A percentile compares a stretch with the other conserved stretches of the same genome.
phyloP scores from a whole-genome alignment of 2,113 vertebrate species.

The Sander lucioperca region DNA sequence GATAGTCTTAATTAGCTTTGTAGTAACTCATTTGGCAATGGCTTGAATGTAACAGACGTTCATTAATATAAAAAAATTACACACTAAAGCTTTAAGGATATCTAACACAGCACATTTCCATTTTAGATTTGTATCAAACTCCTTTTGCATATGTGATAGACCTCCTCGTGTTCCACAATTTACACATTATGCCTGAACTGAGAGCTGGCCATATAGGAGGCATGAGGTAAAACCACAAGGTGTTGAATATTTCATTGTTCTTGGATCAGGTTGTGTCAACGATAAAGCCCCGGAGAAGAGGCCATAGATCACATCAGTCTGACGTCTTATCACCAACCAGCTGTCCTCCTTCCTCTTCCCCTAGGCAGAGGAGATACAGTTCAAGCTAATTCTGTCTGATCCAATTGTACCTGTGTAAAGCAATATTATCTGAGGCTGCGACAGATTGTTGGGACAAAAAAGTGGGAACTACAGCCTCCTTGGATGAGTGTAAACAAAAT shows the following conservation, averaged over 20 bases:
- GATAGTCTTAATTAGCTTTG: too few species aligned
- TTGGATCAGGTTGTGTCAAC: conserved; percentile 64
- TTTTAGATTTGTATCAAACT: background rate
- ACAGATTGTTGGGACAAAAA: conserved; percentile 10
- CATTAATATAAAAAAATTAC: too few species aligned
- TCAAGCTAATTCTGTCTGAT: conserved; percentile 32
- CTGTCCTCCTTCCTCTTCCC: conserved; percentile 1
- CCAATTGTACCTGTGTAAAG: conserved; percentile 34
- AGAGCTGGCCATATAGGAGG: conserved; percentile 50
- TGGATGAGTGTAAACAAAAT: conserved; percentile 22
- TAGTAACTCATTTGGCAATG: too few species aligned
- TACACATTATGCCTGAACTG: conserved; percentile 10
- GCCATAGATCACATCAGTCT: conserved; percentile 53
- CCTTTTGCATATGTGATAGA: background rate
- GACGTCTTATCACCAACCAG: conserved; percentile 17
- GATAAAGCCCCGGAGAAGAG: conserved; percentile 42
- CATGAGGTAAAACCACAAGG: conserved; percentile 43
- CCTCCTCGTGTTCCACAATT: conserved; percentile 20
- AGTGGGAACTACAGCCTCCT: background rate
- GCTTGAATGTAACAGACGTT: too few species aligned
- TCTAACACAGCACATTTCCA: too few species aligned
- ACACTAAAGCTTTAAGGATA: too few species aligned
- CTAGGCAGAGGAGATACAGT: conserved; percentile 21
- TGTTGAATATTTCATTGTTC: conserved; percentile 74
- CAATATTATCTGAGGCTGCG: conserved; percentile 31